phyloP scores from a whole-genome alignment of 2,797 vertebrate genomes.

The Cuniculus paca region DNA sequence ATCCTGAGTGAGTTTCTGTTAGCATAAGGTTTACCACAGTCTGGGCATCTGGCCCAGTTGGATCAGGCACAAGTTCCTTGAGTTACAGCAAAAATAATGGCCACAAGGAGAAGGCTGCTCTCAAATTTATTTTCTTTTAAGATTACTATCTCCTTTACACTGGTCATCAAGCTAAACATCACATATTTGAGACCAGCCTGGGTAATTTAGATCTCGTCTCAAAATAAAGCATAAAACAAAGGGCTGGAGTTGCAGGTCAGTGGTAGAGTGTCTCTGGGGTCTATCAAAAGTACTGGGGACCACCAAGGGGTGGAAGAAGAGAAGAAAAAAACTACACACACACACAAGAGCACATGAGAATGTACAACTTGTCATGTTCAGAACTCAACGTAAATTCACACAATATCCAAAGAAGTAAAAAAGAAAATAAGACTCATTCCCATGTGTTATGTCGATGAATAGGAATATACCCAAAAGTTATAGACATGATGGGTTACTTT shows the following conservation, averaged over 20 bases:
- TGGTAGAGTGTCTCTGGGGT: not conserved
- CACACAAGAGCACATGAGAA: not conserved
- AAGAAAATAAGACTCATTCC: not conserved
- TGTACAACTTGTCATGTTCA: not conserved
- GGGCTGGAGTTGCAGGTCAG: not conserved
- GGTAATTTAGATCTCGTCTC: not conserved
- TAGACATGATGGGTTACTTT: not conserved
- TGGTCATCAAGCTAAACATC: not conserved
- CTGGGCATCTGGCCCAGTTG: not conserved
- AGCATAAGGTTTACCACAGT: conserved; percentile 2
- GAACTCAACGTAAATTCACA: not conserved
- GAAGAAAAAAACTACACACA: not conserved
- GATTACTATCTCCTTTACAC: not conserved
- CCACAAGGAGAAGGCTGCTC: not conserved
- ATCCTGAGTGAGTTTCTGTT: not conserved
- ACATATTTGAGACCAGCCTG: not conserved
- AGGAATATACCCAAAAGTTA: not conserved
- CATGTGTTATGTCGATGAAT: not conserved
- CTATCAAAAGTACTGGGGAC: not conserved
- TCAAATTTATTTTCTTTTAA: not conserved
- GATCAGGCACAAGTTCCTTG: not conserved
- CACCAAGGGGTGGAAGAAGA: not conserved
- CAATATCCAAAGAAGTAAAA: not conserved
- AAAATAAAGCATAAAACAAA: not conserved
- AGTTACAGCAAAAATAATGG: not conserved